Conservation (phyloP, 2,888 invertebrate species). For the Drosophila neutralis region DNA sequence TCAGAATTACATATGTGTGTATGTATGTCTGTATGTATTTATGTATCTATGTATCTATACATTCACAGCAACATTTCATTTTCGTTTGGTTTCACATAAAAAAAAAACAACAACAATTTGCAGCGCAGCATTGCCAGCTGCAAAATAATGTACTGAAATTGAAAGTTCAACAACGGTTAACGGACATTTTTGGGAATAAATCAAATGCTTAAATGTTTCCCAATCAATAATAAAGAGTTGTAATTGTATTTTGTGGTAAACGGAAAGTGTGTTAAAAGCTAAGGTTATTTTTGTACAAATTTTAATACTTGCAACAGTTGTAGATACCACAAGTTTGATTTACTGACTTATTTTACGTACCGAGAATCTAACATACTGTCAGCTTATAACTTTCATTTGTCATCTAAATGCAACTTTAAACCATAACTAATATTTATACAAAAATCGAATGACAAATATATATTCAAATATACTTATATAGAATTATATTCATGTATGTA, state of each 20-base stretch:
- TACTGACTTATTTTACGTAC: neutral
- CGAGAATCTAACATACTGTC: neutral
- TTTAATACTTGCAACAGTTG: neutral
- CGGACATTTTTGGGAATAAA: conserved; percentile 3
- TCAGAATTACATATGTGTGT: conserved; percentile 49
- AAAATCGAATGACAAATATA: conserved; percentile 1
- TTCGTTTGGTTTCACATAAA: conserved; percentile 30
- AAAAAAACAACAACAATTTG: conserved; percentile 11
- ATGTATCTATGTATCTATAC: neutral
- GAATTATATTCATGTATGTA: neutral
- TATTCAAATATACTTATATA: conserved; percentile 8
- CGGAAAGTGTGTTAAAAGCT: conserved; percentile 1
- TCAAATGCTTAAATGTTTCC: neutral
- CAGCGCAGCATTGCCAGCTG: conserved; percentile 23
- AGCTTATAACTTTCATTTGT: neutral
- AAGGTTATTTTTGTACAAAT: neutral
- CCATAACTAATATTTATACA: neutral
- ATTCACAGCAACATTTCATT: conserved; percentile 32
- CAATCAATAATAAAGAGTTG: conserved; percentile 1
- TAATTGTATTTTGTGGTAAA: neutral
- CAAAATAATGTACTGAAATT: conserved; percentile 25
- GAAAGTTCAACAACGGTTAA: conserved; percentile 24
- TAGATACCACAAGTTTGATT: neutral
- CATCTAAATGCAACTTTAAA: neutral
- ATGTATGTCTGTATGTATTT: neutral